Evolutionary conservation across 2,113 vertebrate genomes (phyloP).

Genomic region (Cygnus buccinator): DNA sequence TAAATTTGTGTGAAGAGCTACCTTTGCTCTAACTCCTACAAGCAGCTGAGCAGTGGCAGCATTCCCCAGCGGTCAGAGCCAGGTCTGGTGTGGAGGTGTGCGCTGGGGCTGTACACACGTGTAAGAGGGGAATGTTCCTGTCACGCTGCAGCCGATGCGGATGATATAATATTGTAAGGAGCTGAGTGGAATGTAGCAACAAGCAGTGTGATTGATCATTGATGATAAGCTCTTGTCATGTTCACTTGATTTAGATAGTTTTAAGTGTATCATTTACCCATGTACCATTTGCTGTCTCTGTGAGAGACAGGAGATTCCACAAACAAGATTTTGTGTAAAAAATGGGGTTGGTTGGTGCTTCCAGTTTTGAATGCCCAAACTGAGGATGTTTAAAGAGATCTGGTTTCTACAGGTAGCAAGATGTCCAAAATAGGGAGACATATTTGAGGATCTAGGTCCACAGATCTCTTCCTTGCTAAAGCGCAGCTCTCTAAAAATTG

Average conservation of each 20-base stretch:
- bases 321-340: not conserved
- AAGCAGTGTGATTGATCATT: conserved; percentile 61
- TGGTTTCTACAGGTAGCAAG: not conserved
- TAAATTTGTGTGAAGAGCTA: not conserved
- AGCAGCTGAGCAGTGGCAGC: not conserved
- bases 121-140: conserved; percentile 13
- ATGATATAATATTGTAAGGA: conserved; percentile 64
- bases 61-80: not conserved
- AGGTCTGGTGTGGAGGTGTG: not conserved
- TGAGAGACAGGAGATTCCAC: not conserved
- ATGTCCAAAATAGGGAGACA: not conserved
- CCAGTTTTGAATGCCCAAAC: not conserved
- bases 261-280: conserved; percentile 48
- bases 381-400: not conserved
- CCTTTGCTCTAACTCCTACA: not conserved
- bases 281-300: conserved; percentile 35
- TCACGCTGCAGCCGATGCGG: not conserved
- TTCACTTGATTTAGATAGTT: conserved; percentile 68
- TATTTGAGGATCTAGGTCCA: not conserved
- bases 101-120: not conserved
- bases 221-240: conserved; percentile 68
- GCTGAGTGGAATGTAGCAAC: conserved; percentile 58
- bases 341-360: not conserved
- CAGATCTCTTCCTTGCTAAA: not conserved
- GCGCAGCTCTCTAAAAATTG: not conserved